These are phyloP conservation scores for Scaptomyza hsui DNA, from an alignment of 1,140 invertebrate species.

Conservation along the genomic window DNA sequence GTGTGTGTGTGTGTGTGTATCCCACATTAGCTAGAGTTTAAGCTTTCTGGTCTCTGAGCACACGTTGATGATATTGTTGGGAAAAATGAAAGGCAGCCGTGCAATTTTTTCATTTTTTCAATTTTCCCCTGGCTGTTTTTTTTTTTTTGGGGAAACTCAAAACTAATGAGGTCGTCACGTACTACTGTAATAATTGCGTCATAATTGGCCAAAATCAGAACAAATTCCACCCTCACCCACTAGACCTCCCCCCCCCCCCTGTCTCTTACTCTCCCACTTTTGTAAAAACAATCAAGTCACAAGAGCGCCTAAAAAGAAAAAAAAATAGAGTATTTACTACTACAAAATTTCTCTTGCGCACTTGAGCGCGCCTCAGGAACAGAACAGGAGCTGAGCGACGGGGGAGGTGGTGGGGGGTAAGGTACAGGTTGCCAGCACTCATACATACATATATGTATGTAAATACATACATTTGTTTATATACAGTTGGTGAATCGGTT, in stretches of 20 bases:
- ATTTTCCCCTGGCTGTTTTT: conserved; percentile 26
- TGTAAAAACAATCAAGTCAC: conserved; percentile 15
- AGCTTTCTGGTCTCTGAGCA: conserved; percentile 31
- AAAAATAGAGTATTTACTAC: too few species aligned
- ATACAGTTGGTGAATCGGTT: neutral
- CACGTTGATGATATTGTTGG: conserved; percentile 7
- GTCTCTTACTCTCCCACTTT: neutral
- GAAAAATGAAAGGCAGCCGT: conserved; percentile 7
- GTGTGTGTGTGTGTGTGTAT: conserved; percentile 3
- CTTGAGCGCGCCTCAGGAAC: conserved; percentile 51
- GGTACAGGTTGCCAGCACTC: neutral
- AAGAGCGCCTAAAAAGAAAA: conserved; percentile 13
- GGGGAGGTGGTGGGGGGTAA: neutral
- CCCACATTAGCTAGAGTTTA: conserved; percentile 26
- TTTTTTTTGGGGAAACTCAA: conserved; percentile 59
- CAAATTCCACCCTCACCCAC: neutral
- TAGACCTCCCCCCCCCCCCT: neutral
- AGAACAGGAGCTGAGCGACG: neutral
- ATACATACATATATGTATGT: neutral
- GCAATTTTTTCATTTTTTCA: conserved; percentile 2
- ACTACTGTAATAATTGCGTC: conserved; percentile 50
- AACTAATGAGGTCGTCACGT: conserved; percentile 72
- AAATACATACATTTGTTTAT: conserved; percentile 7
- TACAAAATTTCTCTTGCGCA: conserved; percentile 44
- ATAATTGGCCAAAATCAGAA: conserved; percentile 7